Percentiles rank a stretch among this genome's conserved stretches.
Conservation (phyloP, 1,140 invertebrate genomes). For the Drusus annulatus region DNA sequence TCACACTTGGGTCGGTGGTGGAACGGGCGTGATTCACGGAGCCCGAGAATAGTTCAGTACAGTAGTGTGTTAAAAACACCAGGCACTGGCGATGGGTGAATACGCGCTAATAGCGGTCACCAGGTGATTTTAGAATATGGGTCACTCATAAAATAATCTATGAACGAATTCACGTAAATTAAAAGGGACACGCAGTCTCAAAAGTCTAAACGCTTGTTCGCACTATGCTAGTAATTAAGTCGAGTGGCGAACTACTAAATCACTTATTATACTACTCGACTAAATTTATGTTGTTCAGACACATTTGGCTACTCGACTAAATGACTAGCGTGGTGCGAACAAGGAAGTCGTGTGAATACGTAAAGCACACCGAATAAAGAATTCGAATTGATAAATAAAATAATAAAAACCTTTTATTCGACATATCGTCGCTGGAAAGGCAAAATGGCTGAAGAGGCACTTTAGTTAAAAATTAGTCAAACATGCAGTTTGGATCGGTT, state of each 20-base stretch:
- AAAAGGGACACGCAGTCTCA: background rate
- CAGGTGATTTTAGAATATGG: conserved; percentile 28
- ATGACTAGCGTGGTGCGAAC: too few relatives aligned
- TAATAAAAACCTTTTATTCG: too few relatives aligned
- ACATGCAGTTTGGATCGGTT: too few relatives aligned
- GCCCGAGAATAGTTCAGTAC: conserved; percentile 4
- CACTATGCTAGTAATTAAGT: too few relatives aligned
- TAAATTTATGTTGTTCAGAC: too few relatives aligned
- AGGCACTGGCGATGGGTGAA: background rate
- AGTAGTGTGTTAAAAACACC: background rate
- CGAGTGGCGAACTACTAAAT: background rate
- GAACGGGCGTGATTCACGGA: background rate
- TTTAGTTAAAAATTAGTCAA: too few relatives aligned
- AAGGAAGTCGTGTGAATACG: too few relatives aligned
- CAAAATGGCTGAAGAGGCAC: too few relatives aligned
- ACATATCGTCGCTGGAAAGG: too few relatives aligned
- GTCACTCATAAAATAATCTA: background rate
- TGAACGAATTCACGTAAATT: background rate
- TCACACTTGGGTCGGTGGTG: background rate
- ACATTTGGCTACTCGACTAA: too few relatives aligned
- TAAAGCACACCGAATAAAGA: background rate
- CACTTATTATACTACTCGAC: too few relatives aligned
- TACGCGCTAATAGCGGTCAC: background rate
- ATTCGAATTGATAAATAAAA: background rate
- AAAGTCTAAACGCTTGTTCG: too few relatives aligned